Evolutionary conservation across 2,888 invertebrate genomes (phyloP).

Genomic region (Dermolepida albohirtum): DNA sequence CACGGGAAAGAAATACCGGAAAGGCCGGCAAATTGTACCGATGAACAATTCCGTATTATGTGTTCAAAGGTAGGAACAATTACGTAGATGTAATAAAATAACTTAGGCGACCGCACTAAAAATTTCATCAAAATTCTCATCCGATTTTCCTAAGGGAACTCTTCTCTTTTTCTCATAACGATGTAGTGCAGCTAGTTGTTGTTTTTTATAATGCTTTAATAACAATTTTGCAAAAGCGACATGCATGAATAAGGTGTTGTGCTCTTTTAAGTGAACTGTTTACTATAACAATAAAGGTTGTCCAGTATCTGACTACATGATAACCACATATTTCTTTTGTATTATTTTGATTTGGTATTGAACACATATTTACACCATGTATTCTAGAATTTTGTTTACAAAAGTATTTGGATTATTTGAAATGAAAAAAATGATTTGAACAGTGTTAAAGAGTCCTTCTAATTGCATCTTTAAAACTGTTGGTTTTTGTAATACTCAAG

Average conservation of each 20-base stretch:
- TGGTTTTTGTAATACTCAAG: no score
- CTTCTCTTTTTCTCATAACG: not conserved
- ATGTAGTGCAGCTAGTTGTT: constrained; percentile 42
- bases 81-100: constrained; percentile 47
- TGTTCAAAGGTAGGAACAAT: constrained; percentile 81
- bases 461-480: no score
- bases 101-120: constrained; percentile 58
- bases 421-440: no score
- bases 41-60: constrained; percentile 85
- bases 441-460: no score
- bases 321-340: no score
- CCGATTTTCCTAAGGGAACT: not conserved
- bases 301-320: no score
- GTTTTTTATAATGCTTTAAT: constrained; percentile 30
- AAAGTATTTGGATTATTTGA: no score
- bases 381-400: no score
- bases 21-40: constrained; percentile 84
- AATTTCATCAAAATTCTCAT: constrained; percentile 10
- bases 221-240: constrained; percentile 1
- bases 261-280: not conserved
- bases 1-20: constrained; percentile 87
- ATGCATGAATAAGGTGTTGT: not conserved
- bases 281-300: not conserved
- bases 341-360: no score
- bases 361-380: no score